Base-by-base conservation (phyloP, 2,888 invertebrate species). In the Aethes cnicana region DNA sequence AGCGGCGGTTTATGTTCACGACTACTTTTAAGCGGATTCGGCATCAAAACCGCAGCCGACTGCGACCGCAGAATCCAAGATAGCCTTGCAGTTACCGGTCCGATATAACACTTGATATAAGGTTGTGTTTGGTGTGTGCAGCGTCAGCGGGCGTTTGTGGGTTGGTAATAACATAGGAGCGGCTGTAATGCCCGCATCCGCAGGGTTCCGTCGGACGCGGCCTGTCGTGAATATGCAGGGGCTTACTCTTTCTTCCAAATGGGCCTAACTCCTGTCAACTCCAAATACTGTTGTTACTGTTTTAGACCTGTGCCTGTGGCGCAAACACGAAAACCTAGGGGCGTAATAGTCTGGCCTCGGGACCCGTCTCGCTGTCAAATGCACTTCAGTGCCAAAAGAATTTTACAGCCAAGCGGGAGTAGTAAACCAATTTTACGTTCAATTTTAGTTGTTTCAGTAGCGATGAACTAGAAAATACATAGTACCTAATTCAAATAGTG, bases 121-220 rank as follows among this genome's bases (percentile, higher is more conserved):
- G 37, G 9, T 35, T 41, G 23, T 6, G 16, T 50, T 49, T 35
- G 1, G 37, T 4, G 25, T 25, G 43, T 4, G 4, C 1, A 4
- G 14, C 14, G n/a, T 23, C 20, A 12, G 7, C 12, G 8, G 4
- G 16, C 9, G 9, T 8, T 33, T 12, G 20, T n/a, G 16, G 30
- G n/a, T 12, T 37, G 58, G 64, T 69, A 74, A 72, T 70, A 66
- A 68, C 66, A 68, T 60, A 65, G 68, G 66, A 68, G 71, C 72
- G 69, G 65, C 64, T 58, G 66, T 70, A 72, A 74, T 68, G 63
- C 67, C 65, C 64, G 70, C 75, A 77, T 74, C 76, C 75, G 72
- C 32, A 35, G 42, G 41, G 43, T 16, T 25, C 14, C 21, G 16
- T 20, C 16, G 21, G 30, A 16, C 39, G 16, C 36, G 11, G 9